Conservation (phyloP, 2,113 vertebrate species). For the Puma concolor region DNA sequence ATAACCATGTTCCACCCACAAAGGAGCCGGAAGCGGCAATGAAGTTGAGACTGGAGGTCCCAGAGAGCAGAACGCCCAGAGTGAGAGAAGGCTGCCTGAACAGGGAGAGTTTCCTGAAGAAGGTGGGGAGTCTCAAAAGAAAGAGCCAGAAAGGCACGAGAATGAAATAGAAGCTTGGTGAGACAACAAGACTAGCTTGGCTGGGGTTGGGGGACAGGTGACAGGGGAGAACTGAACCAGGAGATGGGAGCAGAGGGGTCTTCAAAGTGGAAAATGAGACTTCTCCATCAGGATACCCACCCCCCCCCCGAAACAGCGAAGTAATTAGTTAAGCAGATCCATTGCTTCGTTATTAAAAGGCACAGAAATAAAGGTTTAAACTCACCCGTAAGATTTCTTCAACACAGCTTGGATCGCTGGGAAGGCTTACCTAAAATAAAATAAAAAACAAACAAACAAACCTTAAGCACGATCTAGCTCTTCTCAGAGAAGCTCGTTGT, state of each 20-base stretch:
- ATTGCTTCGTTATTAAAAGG: slow-evolving; percentile 53
- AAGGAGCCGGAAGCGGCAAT: not conserved
- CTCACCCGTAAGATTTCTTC: slow-evolving; percentile 98
- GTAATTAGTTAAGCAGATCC: slow-evolving; percentile 30
- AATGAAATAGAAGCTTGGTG: not conserved
- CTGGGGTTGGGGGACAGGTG: not conserved
- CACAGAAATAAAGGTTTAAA: slow-evolving; percentile 78
- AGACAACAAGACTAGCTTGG: not conserved
- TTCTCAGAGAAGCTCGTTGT: slow-evolving; percentile 60
- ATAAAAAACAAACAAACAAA: slow-evolving; percentile 59
- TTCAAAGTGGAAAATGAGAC: not conserved
- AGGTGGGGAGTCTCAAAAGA: not conserved
- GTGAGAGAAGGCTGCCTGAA: not conserved
- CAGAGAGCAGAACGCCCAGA: not conserved
- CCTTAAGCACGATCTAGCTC: slow-evolving; percentile 61
- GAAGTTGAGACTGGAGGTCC: not conserved
- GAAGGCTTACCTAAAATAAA: slow-evolving; percentile 92
- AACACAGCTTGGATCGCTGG: slow-evolving; percentile 96
- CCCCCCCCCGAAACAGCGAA: not conserved
- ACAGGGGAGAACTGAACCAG: not conserved
- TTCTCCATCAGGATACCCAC: not conserved
- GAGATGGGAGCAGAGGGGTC: not conserved
- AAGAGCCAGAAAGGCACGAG: not conserved
- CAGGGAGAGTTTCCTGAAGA: not conserved
- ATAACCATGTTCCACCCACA: not conserved